phyloP scores from a whole-genome alignment of 1,140 invertebrate species.

The Drosophila quadrilineata region DNA sequence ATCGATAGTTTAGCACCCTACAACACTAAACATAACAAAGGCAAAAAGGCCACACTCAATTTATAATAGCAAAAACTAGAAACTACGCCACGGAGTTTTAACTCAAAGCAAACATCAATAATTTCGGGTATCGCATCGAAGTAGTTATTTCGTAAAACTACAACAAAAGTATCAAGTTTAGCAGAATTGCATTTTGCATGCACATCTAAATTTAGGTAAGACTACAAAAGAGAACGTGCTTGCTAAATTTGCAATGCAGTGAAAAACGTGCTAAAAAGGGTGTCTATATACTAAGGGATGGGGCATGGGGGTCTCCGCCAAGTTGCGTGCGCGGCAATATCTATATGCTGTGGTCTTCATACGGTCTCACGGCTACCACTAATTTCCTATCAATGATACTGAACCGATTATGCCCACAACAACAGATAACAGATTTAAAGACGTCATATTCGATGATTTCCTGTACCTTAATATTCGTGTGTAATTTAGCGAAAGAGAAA shows the following conservation, averaged over 20 bases:
- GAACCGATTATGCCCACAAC: too few relatives aligned
- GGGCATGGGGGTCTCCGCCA: neutral
- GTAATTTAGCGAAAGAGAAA: conserved; percentile 17
- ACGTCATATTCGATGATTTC: too few relatives aligned
- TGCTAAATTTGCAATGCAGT: conserved; percentile 3
- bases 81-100: conserved; percentile 23
- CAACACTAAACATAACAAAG: conserved; percentile 26
- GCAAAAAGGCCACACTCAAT: conserved; percentile 12
- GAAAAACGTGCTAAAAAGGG: conserved; percentile 28
- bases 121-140: conserved; percentile 57
- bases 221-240: conserved; percentile 17
- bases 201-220: conserved; percentile 55
- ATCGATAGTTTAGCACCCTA: neutral
- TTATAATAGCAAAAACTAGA: conserved; percentile 24
- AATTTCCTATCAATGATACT: neutral
- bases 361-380: neutral
- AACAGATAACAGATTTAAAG: too few relatives aligned
- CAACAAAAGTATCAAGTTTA: conserved; percentile 16
- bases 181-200: conserved; percentile 16
- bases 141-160: conserved; percentile 20
- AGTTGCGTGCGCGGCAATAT: conserved; percentile 17
- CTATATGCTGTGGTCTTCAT: neutral
- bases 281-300: neutral
- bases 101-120: conserved; percentile 34
- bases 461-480: conserved; percentile 10